These are phyloP conservation scores for Palythoa grandiflora DNA, from an alignment of 92 coral and sea anemone genomes.

Conservation along the genomic window DNA sequence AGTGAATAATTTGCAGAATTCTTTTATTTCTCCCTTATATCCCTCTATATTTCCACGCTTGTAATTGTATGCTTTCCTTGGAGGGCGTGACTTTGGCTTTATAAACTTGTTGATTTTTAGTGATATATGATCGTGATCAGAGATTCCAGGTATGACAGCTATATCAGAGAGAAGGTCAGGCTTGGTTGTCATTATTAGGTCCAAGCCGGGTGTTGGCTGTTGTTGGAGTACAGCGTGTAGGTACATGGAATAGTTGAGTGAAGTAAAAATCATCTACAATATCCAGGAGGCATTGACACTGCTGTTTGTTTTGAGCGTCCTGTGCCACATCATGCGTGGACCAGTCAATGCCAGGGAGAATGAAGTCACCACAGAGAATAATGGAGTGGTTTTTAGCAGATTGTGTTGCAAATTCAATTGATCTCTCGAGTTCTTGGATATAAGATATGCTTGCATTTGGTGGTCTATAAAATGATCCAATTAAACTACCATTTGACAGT, in stretches of 20 bases:
- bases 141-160: background rate
- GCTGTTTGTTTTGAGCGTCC: background rate
- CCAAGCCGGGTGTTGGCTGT: slow-evolving; percentile 5
- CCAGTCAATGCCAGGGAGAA: slow-evolving; percentile 1
- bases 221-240: background rate
- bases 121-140: background rate
- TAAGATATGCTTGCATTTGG: background rate
- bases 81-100: no score
- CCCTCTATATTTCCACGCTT: no score
- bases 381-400: background rate
- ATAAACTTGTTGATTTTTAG: no score
- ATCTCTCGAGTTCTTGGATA: background rate
- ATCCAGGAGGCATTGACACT: background rate
- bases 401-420: background rate
- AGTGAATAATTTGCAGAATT: no score
- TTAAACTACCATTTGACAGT: background rate
- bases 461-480: background rate
- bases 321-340: background rate
- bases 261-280: background rate
- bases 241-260: background rate
- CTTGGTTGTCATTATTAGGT: background rate
- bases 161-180: background rate
- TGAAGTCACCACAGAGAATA: background rate
- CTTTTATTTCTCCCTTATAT: no score
- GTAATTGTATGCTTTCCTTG: no score